Evolutionary conservation across 2,113 vertebrate genomes (phyloP).

Genomic region (Thomomys bottae): DNA sequence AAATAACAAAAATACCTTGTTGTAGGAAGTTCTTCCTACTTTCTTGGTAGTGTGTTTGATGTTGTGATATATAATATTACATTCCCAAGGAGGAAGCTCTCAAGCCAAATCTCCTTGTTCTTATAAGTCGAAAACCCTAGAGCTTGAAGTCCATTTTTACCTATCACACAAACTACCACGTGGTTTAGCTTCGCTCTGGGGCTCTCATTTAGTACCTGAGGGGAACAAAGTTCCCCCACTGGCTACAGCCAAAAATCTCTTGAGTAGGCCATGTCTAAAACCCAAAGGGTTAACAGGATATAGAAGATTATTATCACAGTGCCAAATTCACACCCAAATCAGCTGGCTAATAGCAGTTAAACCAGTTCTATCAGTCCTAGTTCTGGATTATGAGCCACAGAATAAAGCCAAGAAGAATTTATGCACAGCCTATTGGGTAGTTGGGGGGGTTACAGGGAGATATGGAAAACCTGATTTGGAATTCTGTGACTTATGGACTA

Average conservation of each 20-base stretch:
- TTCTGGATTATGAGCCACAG: conserved; percentile 28
- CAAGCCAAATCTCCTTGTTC: background rate
- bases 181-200: background rate
- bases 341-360: background rate
- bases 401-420: conserved; percentile 47
- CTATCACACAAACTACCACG: background rate
- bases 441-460: background rate
- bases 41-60: background rate
- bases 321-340: background rate
- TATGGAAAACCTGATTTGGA: conserved; percentile 11
- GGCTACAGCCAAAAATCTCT: background rate
- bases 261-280: background rate
- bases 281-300: conserved; percentile 33
- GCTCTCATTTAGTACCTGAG: background rate
- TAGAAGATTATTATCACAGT: conserved; percentile 5
- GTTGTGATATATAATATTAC: background rate
- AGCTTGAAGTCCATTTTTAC: background rate
- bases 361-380: conserved; percentile 3
- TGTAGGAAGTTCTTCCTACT: background rate
- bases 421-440: background rate
- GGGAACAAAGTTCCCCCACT: background rate
- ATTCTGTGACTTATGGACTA: background rate
- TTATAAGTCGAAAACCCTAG: background rate
- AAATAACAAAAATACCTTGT: background rate
- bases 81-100: background rate